Evolutionary conservation across 2,888 invertebrate genomes (phyloP).

Genomic region (Muscina levida): DNA sequence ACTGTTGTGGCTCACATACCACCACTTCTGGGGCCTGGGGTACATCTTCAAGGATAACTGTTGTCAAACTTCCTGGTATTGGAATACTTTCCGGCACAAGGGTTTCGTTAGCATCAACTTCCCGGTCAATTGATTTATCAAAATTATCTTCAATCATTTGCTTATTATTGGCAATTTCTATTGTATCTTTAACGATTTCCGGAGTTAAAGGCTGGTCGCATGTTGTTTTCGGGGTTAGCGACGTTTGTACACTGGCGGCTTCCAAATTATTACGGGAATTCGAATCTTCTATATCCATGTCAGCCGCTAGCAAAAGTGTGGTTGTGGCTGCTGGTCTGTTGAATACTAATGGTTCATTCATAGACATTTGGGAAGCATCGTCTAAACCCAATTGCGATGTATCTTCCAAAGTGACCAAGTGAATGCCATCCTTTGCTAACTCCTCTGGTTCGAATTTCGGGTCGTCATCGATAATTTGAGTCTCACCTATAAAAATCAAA

Average conservation of each 20-base stretch:
- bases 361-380: conserved; percentile 73
- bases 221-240: conserved; percentile 10
- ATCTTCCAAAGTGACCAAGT: conserved; percentile 76
- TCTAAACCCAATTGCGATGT: conserved; percentile 72
- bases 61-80: background rate
- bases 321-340: conserved; percentile 65
- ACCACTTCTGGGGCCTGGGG: conserved; percentile 69
- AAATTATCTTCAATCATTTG: conserved; percentile 2
- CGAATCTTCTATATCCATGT: conserved; percentile 62
- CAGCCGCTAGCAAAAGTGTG: conserved; percentile 36
- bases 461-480: conserved; percentile 75
- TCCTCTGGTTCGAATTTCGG: conserved; percentile 74
- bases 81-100: conserved; percentile 43
- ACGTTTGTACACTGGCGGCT: conserved; percentile 38
- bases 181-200: background rate
- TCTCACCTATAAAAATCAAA: conserved; percentile 68
- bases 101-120: conserved; percentile 19
- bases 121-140: background rate
- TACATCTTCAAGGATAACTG: conserved; percentile 67
- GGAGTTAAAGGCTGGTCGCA: background rate
- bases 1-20: background rate
- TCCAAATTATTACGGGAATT: conserved; percentile 40
- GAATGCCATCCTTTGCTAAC: conserved; percentile 77
- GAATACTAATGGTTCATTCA: conserved; percentile 73
- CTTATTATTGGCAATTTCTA: background rate